Evolutionary conservation across 2,797 vertebrate genomes (phyloP), one percentile per base, ranked within the genome.

Genomic region (Falco novaeseelandiae): DNA sequence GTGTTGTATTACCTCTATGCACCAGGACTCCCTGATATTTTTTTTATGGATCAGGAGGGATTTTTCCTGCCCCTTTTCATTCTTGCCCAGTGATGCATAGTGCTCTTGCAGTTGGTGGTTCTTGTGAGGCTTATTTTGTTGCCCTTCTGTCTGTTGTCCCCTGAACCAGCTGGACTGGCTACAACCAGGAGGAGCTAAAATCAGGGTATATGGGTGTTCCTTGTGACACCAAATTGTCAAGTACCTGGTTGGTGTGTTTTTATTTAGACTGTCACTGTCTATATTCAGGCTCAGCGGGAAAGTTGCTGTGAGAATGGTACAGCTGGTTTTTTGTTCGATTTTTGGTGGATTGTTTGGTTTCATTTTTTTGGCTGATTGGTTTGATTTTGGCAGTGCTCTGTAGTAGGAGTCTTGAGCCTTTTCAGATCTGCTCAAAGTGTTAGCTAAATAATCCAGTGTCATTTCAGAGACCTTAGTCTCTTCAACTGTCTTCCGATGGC

Each of bases 181-280:
- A 65, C 23, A 62, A 14, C 38, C 54, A 42, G 62, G 44, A 76
- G 17, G 14, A 65, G 30, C n/a, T 90, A 74, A 66, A 88, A 79
- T 76, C 51, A 19, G 54, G 18, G 7, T 72, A 16, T 48, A 9
- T 29, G 58, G 8, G 62, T 72, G 26, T 18, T 71, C 29, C 40
- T 61, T 2, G 0, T 73, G 32, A 69, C 42, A 62, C 14, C 0
- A 0, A 88, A 63, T 71, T 86, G 13, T 70, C 38, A 57, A 40
- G 49, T 74, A 71, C 58, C 12, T 44, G 32, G 26, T 52, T 66
- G 70, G 22, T 87, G 42, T 87, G 38, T 0, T 61, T 79, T 69
- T 91, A 10, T 59, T 87, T 70, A 63, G n/a, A 10, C 32, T 52
- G 42, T 32, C 46, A n/a, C n/a, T 78, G 23, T 49, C 48, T 85